phyloP scores from a whole-genome alignment of 1,140 invertebrate genomes.

The Diorhabda sublineata region DNA sequence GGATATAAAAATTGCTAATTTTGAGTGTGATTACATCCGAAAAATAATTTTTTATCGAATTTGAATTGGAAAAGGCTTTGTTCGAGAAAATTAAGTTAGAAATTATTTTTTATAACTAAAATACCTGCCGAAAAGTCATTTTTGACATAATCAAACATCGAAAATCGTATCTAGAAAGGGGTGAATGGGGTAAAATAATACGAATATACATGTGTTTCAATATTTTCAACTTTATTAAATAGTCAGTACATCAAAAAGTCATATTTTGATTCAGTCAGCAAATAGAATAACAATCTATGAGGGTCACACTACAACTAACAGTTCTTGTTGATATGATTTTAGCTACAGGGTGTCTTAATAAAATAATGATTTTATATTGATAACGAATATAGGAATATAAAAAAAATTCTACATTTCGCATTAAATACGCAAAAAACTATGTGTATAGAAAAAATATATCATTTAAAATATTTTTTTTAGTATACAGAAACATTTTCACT shows the following conservation, averaged over 20 bases:
- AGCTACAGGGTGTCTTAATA: not conserved
- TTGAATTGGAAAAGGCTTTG: too few species aligned
- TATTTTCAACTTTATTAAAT: not conserved
- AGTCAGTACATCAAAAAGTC: slow-evolving; percentile 20
- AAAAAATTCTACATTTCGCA: not conserved
- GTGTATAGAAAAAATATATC: not conserved
- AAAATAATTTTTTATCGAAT: not conserved
- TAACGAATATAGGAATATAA: too few species aligned
- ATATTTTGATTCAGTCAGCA: slow-evolving; percentile 22
- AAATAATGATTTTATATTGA: too few species aligned
- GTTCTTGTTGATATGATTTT: slow-evolving; percentile 13
- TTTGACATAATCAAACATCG: too few species aligned
- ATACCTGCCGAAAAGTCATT: too few species aligned
- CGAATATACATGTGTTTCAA: too few species aligned
- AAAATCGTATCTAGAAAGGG: too few species aligned
- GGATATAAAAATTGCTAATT: too few species aligned
- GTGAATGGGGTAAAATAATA: too few species aligned
- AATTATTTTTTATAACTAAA: too few species aligned
- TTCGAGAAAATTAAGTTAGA: too few species aligned
- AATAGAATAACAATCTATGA: slow-evolving; percentile 8
- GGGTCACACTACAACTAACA: slow-evolving; percentile 3
- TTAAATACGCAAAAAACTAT: not conserved
- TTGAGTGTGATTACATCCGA: not conserved
- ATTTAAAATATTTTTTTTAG: too few species aligned
- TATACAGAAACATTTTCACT: not conserved